Conservation (phyloP, 2,113 vertebrate genomes). For the Octodon degus region DNA sequence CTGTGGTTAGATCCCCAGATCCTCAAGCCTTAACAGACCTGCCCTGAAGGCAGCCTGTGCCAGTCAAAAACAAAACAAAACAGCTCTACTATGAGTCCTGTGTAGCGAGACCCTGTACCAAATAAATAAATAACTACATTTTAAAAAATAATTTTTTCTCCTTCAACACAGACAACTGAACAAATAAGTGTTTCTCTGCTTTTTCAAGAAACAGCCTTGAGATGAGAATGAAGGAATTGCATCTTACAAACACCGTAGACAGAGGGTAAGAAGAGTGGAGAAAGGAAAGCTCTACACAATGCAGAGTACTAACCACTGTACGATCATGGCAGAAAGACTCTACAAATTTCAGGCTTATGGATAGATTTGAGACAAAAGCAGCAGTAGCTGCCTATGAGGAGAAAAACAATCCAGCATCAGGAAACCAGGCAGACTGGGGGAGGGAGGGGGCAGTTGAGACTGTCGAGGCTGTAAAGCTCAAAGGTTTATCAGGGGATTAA, state of each 20-base stretch:
- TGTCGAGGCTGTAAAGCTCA: background rate
- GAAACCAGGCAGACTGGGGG: background rate
- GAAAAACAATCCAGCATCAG: background rate
- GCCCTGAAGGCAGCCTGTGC: no score
- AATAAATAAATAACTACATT: no score
- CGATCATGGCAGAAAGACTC: background rate
- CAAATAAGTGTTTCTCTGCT: background rate
- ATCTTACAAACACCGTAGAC: background rate
- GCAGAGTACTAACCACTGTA: no score
- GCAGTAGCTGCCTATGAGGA: background rate
- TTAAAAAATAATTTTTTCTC: background rate
- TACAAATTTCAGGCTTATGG: background rate
- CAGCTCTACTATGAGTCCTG: no score
- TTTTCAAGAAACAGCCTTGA: background rate
- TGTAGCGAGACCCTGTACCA: no score
- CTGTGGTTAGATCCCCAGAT: no score
- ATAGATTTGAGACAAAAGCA: background rate
- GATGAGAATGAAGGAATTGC: background rate
- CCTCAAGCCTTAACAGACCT: no score
- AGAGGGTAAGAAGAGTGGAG: background rate
- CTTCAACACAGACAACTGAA: background rate
- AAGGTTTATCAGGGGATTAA: background rate
- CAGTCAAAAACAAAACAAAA: no score
- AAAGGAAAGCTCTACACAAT: background rate
- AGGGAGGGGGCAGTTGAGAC: background rate